Percentiles rank a stretch among this genome's conserved stretches.
These are phyloP conservation scores for Mythimna ferrago DNA, from an alignment of 2,888 invertebrate genomes.

Conservation along the genomic window DNA sequence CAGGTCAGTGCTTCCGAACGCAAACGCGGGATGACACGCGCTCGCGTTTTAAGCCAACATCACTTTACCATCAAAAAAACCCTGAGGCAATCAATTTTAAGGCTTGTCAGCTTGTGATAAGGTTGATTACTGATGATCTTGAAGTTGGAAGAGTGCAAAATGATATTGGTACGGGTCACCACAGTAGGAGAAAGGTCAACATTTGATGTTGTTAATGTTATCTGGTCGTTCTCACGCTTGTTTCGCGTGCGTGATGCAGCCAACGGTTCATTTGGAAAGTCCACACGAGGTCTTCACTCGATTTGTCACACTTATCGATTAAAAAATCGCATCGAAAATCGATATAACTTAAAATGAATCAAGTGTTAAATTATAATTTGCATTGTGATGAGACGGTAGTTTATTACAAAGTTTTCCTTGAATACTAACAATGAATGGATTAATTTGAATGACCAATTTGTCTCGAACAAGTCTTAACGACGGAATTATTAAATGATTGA, in stretches of 20 bases:
- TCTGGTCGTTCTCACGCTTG: slow-evolving; percentile 85
- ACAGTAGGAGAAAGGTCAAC: slow-evolving; percentile 82
- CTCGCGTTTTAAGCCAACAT: slow-evolving; percentile 75
- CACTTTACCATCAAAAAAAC: slow-evolving; percentile 54
- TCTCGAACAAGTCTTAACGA: slow-evolving; percentile 4
- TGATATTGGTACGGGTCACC: slow-evolving; percentile 66
- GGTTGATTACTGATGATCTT: slow-evolving; percentile 47
- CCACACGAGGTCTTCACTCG: slow-evolving; percentile 76
- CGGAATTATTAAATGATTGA: slow-evolving; percentile 5
- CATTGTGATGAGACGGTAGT: slow-evolving; percentile 56
- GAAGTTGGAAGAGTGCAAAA: slow-evolving; percentile 55
- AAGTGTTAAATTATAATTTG: slow-evolving; percentile 69
- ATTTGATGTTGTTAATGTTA: slow-evolving; percentile 82
- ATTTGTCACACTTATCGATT: slow-evolving; percentile 80
- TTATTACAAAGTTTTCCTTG: slow-evolving; percentile 48
- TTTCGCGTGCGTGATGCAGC: slow-evolving; percentile 79
- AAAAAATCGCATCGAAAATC: slow-evolving; percentile 72
- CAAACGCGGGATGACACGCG: slow-evolving; percentile 86
- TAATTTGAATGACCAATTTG: slow-evolving; percentile 28
- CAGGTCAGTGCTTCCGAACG: slow-evolving; percentile 89
- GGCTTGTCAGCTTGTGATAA: slow-evolving; percentile 47
- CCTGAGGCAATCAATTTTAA: slow-evolving; percentile 36
- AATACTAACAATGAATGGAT: slow-evolving; percentile 37
- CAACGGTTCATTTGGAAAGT: slow-evolving; percentile 79
- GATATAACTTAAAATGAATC: slow-evolving; percentile 66